These are phyloP conservation scores for Pachypanchax playfairii DNA, from an alignment of 2,113 vertebrate species.

Conservation along the genomic window DNA sequence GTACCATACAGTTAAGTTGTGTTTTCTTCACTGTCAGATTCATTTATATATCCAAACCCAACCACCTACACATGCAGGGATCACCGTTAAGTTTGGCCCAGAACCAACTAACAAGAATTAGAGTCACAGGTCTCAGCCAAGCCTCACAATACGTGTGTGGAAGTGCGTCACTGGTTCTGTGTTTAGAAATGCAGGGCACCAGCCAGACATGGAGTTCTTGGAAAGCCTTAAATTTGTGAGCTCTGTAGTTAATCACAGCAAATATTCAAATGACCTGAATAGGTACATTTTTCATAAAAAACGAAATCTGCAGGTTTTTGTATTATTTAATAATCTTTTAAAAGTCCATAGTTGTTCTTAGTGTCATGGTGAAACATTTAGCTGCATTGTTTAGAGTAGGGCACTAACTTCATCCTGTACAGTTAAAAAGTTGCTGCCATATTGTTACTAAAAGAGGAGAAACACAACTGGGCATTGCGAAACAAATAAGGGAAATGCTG, in stretches of 20 bases:
- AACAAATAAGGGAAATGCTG: background rate
- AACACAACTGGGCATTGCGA: background rate
- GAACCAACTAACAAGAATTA: conserved; percentile 41
- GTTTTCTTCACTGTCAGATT: background rate
- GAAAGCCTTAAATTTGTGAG: conserved; percentile 57
- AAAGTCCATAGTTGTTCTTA: background rate
- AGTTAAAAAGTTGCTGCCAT: background rate
- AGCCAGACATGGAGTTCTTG: conserved; percentile 62
- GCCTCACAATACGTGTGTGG: conserved; percentile 37
- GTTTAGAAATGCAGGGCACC: conserved; percentile 70
- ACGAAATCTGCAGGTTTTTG: background rate
- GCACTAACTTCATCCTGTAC: background rate
- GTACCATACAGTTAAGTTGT: background rate
- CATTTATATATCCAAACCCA: background rate
- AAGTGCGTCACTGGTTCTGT: conserved; percentile 64
- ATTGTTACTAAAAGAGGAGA: background rate
- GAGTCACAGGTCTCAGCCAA: conserved; percentile 64
- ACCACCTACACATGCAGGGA: conserved; percentile 13
- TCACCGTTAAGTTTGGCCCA: conserved; percentile 41
- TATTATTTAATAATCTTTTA: background rate
- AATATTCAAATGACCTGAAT: conserved; percentile 8
- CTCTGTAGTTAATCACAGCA: conserved; percentile 27
- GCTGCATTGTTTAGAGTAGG: background rate
- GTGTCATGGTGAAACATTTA: background rate
- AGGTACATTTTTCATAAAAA: background rate